Conservation (phyloP, 2,888 invertebrate genomes). For the Spialia ferax region DNA sequence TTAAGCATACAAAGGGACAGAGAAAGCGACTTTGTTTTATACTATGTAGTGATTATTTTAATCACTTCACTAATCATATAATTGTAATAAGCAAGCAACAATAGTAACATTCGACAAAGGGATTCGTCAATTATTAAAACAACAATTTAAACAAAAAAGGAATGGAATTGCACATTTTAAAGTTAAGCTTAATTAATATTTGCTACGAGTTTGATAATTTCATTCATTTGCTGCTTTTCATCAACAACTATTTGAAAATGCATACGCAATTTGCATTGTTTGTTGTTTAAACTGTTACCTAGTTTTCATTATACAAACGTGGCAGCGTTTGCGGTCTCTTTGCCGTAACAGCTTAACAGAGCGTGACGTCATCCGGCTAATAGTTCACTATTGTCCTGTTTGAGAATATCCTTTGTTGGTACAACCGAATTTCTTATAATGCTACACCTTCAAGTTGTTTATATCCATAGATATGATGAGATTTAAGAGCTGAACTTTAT, state of each 20-base stretch:
- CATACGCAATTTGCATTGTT: conserved; percentile 4
- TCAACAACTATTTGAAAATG: background rate
- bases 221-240: background rate
- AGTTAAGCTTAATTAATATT: background rate
- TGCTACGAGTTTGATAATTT: background rate
- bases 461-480: too few species aligned
- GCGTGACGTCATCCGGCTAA: conserved; percentile 1
- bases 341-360: background rate
- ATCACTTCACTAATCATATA: background rate
- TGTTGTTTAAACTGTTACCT: conserved; percentile 1
- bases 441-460: background rate
- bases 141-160: background rate
- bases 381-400: background rate
- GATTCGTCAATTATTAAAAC: background rate
- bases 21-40: too few species aligned
- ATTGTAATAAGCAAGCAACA: background rate
- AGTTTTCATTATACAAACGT: conserved; percentile 4
- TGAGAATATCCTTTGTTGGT: background rate
- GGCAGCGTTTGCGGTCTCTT: conserved; percentile 6
- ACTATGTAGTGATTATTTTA: too few species aligned
- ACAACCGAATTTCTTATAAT: too few species aligned
- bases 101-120: background rate
- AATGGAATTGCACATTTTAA: background rate
- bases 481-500: too few species aligned
- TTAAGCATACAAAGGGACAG: too few species aligned